Evolutionary conservation across 2,888 invertebrate species (phyloP), one percentile per base, ranked within the genome.

Genomic region (Saturnia japonica): DNA sequence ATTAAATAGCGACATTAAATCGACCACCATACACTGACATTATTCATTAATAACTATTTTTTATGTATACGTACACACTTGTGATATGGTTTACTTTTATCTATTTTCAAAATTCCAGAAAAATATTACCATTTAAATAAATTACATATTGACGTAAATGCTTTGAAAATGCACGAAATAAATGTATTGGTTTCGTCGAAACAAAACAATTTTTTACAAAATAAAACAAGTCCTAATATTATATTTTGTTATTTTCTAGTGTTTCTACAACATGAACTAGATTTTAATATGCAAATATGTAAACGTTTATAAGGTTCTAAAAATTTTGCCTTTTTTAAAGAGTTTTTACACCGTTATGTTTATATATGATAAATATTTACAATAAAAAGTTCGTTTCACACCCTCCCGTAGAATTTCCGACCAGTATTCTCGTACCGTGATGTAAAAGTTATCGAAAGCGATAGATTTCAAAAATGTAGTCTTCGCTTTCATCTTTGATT

Each of bases 201-300:
- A 40, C n/a, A 40, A 7, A 64, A 28, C 19, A 64, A 4, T 40
- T 14, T 28, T 64, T 40, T 64, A 40, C 74, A 75, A 77, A 76
- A 80, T 77, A 79, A 72, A 78, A 77, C 76, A 72, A 60, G 71
- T 72, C 19, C 66, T 72, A 69, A 72, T 60, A 60, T 69, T 69
- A 74, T 67, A 73, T 82, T 77, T 80, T 80, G 79, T 81, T 82
- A 73, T 78, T 78, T 70, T 77, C 88, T 90, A 91, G 87, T 80
- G 87, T 88, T 81, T 85, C 93, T 93, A 93, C 92, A 90, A 92
- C 91, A 90, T 93, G 92, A 93, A 93, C 91, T 88, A 89, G 75
- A 90, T 88, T 34, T 40, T 34, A 86, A 90, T 90, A 89, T 89
- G 89, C 87, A 85, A 22, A 7, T 68, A 62, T 47, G 68, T 68